These are phyloP conservation scores for Menidia menidia DNA, from an alignment of 2,797 vertebrate species.

Conservation along the genomic window DNA sequence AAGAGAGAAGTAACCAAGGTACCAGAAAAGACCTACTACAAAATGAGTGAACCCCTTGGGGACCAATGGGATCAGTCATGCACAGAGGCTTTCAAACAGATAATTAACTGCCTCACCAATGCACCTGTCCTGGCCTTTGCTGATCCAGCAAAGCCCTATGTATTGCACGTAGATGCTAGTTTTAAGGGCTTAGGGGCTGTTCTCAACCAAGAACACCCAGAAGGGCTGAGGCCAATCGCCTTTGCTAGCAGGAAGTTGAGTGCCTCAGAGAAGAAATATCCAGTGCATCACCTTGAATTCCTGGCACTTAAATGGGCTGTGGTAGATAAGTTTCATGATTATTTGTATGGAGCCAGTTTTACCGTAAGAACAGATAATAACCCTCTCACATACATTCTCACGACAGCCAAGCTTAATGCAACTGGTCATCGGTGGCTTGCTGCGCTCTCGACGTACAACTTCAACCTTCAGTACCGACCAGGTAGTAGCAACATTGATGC, in stretches of 20 bases:
- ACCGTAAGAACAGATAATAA: too few relatives aligned
- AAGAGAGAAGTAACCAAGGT: neutral
- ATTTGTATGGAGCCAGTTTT: too few relatives aligned
- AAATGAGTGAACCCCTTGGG: neutral
- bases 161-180: slow-evolving; percentile 17
- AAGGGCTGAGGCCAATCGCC: neutral
- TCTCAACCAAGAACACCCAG: neutral
- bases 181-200: neutral
- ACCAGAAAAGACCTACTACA: neutral
- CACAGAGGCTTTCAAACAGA: neutral
- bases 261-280: neutral
- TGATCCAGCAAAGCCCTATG: slow-evolving; percentile 3
- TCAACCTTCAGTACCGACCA: neutral
- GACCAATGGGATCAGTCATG: neutral
- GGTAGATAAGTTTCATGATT: too few relatives aligned
- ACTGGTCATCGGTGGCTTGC: neutral
- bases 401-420: neutral
- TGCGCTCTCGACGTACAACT: neutral
- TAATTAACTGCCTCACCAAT: slow-evolving; percentile 1
- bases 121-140: neutral
- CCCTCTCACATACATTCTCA: too few relatives aligned
- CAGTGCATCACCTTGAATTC: neutral
- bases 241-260: neutral
- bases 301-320: too few relatives aligned
- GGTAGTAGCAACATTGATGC: too few relatives aligned